Conservation (phyloP, 2,888 invertebrate genomes). For the Pyrrhia umbra region DNA sequence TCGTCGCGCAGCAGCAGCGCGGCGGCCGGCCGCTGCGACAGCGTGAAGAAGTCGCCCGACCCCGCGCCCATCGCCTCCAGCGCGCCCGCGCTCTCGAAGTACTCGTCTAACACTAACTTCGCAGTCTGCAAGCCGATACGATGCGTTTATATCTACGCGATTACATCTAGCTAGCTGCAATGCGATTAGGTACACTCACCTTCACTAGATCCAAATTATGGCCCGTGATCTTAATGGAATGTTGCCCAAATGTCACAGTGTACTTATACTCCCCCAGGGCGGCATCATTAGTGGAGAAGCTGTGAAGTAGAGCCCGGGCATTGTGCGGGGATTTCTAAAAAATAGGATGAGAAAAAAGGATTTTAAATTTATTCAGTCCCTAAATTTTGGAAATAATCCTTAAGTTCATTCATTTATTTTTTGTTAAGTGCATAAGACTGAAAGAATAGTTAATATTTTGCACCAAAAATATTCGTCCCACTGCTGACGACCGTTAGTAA, state of each 20-base stretch:
- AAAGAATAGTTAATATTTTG: too few species aligned
- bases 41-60: constrained; percentile 89
- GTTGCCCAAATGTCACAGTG: constrained; percentile 95
- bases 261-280: constrained; percentile 96
- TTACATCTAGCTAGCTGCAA: too few species aligned
- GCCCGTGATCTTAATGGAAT: constrained; percentile 96
- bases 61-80: constrained; percentile 87
- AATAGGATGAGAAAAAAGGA: too few species aligned
- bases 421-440: too few species aligned
- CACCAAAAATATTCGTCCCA: too few species aligned
- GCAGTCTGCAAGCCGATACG: constrained; percentile 94
- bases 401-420: too few species aligned
- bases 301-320: constrained; percentile 92
- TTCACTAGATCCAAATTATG: constrained; percentile 95
- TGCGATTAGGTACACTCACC: constrained; percentile 84
- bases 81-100: constrained; percentile 91
- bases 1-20: constrained; percentile 86
- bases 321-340: constrained; percentile 89
- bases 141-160: too few species aligned
- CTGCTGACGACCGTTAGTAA: too few species aligned
- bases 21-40: constrained; percentile 88
- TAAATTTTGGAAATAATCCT: too few species aligned
- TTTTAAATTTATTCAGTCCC: too few species aligned
- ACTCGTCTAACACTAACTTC: constrained; percentile 96
- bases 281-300: constrained; percentile 95